Evolutionary conservation across 2,888 invertebrate genomes (phyloP).

Genomic region (Drosophila melanosoma): DNA sequence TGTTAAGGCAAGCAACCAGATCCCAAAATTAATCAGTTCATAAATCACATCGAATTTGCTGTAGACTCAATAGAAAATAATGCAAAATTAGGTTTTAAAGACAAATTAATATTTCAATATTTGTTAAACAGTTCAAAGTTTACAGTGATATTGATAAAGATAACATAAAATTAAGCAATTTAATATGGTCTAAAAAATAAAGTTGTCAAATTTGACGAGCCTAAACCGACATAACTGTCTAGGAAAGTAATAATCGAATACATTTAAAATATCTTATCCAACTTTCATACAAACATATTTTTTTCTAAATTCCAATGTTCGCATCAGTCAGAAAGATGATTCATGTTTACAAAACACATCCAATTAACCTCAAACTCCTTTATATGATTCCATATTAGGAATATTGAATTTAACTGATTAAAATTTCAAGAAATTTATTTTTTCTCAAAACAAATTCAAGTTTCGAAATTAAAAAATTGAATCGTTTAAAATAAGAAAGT

Average conservation of each 20-base stretch:
- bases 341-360: not conserved
- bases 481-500: no score
- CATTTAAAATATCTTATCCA: not conserved
- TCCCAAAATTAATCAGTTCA: not conserved
- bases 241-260: not conserved
- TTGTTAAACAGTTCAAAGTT: no score
- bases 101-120: no score
- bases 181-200: not conserved
- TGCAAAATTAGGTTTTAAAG: no score
- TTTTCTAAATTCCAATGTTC: not conserved
- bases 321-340: not conserved
- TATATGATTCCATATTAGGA: not conserved
- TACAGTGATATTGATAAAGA: no score
- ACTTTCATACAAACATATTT: not conserved
- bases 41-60: no score
- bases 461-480: not conserved
- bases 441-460: not conserved
- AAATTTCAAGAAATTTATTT: not conserved
- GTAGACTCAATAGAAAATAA: no score
- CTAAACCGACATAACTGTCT: not conserved
- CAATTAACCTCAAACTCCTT: not conserved
- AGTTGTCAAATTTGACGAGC: not conserved
- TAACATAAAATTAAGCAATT: no score
- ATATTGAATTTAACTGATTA: not conserved
- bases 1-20: not conserved